phyloP scores from a whole-genome alignment of 64 coral and sea anemone genomes.

The Dendronephthya gigantea region DNA sequence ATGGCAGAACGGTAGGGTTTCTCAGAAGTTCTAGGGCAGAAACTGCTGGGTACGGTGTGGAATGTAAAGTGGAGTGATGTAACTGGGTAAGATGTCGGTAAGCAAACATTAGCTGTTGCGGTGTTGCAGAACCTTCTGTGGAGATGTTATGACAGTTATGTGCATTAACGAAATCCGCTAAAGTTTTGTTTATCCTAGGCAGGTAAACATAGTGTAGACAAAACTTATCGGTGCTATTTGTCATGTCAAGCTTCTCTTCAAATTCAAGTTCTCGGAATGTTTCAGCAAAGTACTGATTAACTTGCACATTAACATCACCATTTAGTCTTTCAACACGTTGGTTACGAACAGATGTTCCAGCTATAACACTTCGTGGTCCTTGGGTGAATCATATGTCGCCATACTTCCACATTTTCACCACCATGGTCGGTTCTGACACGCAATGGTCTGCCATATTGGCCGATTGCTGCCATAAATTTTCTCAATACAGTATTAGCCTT shows the following conservation, averaged over 20 bases:
- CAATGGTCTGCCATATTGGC: background rate
- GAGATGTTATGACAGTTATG: no score
- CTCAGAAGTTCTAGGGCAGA: background rate
- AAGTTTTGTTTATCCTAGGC: background rate
- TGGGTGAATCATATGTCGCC: background rate
- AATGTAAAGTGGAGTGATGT: background rate
- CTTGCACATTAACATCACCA: background rate
- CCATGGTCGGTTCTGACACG: slow-evolving; percentile 1
- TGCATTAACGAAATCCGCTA: no score
- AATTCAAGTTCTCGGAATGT: background rate
- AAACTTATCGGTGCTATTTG: background rate
- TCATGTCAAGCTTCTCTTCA: background rate
- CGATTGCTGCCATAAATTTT: background rate
- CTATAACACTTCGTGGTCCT: background rate
- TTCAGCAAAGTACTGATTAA: background rate
- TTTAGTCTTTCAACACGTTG: background rate
- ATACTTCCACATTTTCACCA: background rate
- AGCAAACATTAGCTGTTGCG: background rate
- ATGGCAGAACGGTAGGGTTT: background rate
- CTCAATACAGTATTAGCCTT: background rate
- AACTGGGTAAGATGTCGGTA: background rate
- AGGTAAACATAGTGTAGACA: no score
- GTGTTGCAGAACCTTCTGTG: no score
- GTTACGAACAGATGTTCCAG: background rate
- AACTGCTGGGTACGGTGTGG: background rate